Evolutionary conservation across 2,113 vertebrate species (phyloP), one percentile per base, ranked within the genome.

Genomic region (Delphinapterus leucas): DNA sequence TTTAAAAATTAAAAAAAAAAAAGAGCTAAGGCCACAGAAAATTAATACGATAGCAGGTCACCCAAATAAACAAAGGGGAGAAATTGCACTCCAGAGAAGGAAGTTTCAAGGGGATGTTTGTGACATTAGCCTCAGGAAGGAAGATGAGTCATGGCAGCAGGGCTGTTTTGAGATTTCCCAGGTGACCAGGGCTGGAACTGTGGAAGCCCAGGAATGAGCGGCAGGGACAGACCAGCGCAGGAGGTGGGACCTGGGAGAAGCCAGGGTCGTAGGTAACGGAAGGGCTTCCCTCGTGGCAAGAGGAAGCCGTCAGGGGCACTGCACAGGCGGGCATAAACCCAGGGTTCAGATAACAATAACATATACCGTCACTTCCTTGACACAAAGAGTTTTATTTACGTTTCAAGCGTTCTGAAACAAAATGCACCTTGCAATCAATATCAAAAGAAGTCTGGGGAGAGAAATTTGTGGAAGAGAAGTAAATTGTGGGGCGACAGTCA

Each of bases 101-200:
- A 68, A 61, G 63, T 86, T 73, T 53, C 53, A 47, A 55, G 65
- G 73, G 79, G 81, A 41, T 85, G 58, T 92, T 28, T 89, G 47
- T 73, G 67, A 47, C 33, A 49, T 26, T 4, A 88, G 41, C 41
- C 33, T 5, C 71, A 80, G 95, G 96, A 98, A 97, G 96, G 93
- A 97, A 97, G 90, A 77, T 65, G 88, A 94, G 55, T 96, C 93
- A 97, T 0, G 9, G 11, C 20, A 25, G 23, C 31, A 55, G 1
- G 1, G 21, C 58, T 93, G 73, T 70, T 96, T 84, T 85, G 31
- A 92, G 53, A 55, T 28, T 23, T 68, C n/a, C 41, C 77, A 31
- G 31, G 68, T 25, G 73, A 65, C 38, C 8, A 12, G 21, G 25
- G 33, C 36, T 94, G 80, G 63, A 91, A 67, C 38, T 38, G 17